A percentile compares a stretch with the other conserved stretches of the same genome.
Conservation (phyloP, 37 sponge, comb jelly and placozoan genomes). For the Theonella swinhoei region DNA sequence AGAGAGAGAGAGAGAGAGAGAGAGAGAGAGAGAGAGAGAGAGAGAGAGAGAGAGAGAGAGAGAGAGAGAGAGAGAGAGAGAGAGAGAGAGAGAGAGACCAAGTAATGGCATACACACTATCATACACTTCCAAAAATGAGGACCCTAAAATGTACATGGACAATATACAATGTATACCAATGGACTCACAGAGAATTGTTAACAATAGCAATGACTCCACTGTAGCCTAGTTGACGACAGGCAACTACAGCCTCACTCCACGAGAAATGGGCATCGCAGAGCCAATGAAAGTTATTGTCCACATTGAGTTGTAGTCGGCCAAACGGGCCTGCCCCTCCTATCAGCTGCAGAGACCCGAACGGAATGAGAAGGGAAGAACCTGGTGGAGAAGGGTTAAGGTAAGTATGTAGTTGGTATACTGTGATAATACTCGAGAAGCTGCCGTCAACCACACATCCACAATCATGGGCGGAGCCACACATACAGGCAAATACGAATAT, state of each 20-base stretch:
- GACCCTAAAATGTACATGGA: background rate
- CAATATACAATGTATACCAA: background rate
- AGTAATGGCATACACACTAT: too few species aligned
- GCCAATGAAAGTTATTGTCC: background rate
- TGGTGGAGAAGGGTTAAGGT: too few species aligned
- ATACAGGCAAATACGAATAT: too few species aligned
- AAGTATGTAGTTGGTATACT: too few species aligned
- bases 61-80: slow-evolving; percentile 28
- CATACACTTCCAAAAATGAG: too few species aligned
- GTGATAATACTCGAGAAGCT: too few species aligned
- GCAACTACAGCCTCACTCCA: slow-evolving; percentile 20
- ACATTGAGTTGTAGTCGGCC: slow-evolving; percentile 20
- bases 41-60: slow-evolving; percentile 50
- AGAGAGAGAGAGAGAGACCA: background rate
- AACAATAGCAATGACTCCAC: background rate
- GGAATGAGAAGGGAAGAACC: slow-evolving; percentile 7
- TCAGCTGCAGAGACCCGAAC: slow-evolving; percentile 32
- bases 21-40: slow-evolving; percentile 17
- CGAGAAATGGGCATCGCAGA: slow-evolving; percentile 39
- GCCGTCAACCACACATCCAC: too few species aligned
- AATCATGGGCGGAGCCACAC: too few species aligned
- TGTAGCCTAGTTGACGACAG: slow-evolving; percentile 55
- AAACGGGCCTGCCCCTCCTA: slow-evolving; percentile 3
- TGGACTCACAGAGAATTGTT: slow-evolving; percentile 21
- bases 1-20: background rate